A percentile compares a stretch with the other conserved stretches of the same genome.
Evolutionary conservation across 2,797 vertebrate genomes (phyloP).

Genomic region (Vipera latastei): DNA sequence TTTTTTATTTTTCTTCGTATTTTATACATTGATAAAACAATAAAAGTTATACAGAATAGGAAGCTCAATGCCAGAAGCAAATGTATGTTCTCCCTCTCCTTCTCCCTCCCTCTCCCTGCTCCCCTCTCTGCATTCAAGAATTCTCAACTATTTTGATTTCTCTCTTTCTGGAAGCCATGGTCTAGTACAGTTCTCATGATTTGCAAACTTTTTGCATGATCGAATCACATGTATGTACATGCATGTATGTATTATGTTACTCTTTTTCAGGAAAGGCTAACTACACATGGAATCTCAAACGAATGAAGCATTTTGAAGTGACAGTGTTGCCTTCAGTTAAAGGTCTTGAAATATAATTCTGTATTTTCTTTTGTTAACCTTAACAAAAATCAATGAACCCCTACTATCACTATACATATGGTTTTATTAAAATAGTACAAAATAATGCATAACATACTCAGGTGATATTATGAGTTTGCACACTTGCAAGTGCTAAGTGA

Average conservation of each 20-base stretch:
- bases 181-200: not conserved
- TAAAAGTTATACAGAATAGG: no score
- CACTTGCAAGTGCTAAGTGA: not conserved
- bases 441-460: not conserved
- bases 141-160: not conserved
- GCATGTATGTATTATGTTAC: not conserved
- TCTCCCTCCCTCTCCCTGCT: not conserved
- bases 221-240: not conserved
- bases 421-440: not conserved
- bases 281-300: conserved; percentile 75
- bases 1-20: no score
- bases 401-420: not conserved
- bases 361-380: not conserved
- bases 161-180: not conserved
- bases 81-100: not conserved
- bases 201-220: not conserved
- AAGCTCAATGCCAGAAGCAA: not conserved
- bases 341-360: conserved; percentile 40
- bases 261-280: conserved; percentile 67
- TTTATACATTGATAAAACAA: no score
- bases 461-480: not conserved
- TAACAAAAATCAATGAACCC: not conserved
- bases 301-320: conserved; percentile 74
- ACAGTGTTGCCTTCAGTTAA: conserved; percentile 71
- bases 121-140: not conserved